phyloP scores from a whole-genome alignment of 2,113 vertebrate genomes.

The Bombycilla garrulus region DNA sequence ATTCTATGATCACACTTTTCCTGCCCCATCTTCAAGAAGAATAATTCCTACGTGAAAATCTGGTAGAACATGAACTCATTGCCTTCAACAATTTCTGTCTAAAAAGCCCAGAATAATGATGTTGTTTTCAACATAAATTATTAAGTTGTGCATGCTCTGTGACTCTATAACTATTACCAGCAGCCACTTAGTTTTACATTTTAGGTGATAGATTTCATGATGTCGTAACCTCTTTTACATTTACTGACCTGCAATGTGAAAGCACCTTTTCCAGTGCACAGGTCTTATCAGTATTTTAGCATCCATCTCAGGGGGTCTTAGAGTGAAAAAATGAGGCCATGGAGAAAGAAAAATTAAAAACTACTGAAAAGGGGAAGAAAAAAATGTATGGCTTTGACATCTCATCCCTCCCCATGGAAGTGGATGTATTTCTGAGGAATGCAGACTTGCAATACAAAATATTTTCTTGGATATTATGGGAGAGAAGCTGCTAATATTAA shows the following conservation, averaged over 20 bases:
- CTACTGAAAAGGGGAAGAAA: not conserved
- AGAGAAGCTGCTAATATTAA: not conserved
- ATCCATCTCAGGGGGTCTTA: accelerated
- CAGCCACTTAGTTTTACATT: not conserved
- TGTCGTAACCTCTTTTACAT: not conserved
- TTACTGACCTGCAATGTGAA: not conserved
- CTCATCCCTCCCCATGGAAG: not conserved
- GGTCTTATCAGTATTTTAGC: not conserved
- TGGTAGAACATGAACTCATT: not conserved
- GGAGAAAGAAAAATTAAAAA: not conserved
- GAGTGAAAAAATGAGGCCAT: not conserved
- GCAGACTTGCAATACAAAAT: not conserved
- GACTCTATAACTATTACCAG: not conserved
- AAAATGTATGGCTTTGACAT: not conserved
- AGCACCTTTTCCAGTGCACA: not conserved
- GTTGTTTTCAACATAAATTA: not conserved
- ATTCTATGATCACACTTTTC: not conserved
- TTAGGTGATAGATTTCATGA: not conserved
- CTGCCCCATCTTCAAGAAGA: not conserved
- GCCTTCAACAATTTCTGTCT: not conserved
- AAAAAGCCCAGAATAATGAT: not conserved
- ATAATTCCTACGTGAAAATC: not conserved
- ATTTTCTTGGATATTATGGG: not conserved
- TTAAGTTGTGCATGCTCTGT: not conserved
- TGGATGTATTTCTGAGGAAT: not conserved